These are phyloP conservation scores for Galagoides demidoff DNA, from an alignment of 2,797 vertebrate species.

Conservation along the genomic window DNA sequence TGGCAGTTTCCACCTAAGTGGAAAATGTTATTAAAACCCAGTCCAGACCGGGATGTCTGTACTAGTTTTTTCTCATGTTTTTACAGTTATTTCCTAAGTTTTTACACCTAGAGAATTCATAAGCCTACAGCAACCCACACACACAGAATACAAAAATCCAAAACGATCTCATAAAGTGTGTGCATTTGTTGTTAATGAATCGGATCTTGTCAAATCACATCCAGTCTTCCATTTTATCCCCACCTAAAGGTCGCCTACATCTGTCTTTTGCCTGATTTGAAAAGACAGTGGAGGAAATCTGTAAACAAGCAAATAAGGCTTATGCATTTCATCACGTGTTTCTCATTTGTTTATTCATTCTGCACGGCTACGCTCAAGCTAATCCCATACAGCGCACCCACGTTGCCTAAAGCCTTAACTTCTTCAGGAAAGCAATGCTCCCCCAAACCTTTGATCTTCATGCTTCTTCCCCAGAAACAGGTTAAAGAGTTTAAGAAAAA, in stretches of 20 bases:
- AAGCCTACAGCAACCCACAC: not conserved
- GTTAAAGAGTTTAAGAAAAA: not conserved
- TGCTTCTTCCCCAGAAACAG: not conserved
- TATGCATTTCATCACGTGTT: not conserved
- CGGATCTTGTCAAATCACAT: not conserved
- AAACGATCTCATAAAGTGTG: not conserved
- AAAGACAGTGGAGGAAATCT: not conserved
- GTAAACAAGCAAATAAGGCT: not conserved
- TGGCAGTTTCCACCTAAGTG: not conserved
- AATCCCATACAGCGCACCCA: not conserved
- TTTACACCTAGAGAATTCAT: not conserved
- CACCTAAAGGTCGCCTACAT: not conserved
- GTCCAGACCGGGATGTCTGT: not conserved
- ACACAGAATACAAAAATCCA: not conserved
- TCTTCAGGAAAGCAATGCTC: not conserved
- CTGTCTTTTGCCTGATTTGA: not conserved
- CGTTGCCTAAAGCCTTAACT: not conserved
- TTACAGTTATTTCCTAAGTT: not conserved
- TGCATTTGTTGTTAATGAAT: not conserved
- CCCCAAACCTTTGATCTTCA: not conserved
- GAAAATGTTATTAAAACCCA: not conserved
- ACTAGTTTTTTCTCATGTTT: not conserved
- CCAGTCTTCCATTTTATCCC: not conserved
- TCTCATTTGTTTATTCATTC: not conserved
- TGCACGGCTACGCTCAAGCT: not conserved